Percentiles rank a stretch among this genome's conserved stretches.
Conservation (phyloP, 2,888 invertebrate species). For the Tipula helvola region DNA sequence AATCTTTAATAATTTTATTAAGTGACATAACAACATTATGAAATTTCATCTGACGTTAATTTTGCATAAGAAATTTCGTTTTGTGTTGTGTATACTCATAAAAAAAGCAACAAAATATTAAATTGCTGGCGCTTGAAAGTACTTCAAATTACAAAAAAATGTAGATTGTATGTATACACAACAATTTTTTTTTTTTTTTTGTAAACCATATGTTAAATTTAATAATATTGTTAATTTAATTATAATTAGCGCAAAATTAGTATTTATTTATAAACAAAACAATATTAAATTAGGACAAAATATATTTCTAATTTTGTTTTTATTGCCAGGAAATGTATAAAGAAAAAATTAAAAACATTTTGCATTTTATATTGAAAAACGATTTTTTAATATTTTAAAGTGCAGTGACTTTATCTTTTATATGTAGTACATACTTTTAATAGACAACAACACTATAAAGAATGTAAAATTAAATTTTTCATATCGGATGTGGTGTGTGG, state of each 20-base stretch:
- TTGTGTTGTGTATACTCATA: background rate
- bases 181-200: background rate
- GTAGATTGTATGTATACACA: background rate
- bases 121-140: constrained; percentile 4
- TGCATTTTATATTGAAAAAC: background rate
- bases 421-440: background rate
- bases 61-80: background rate
- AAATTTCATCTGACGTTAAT: background rate
- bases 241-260: background rate
- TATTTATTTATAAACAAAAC: background rate
- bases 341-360: background rate
- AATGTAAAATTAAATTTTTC: background rate
- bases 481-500: background rate
- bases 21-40: constrained; percentile 9
- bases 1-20: background rate
- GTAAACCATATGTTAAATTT: background rate
- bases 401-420: background rate
- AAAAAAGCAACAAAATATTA: background rate
- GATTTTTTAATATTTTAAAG: background rate
- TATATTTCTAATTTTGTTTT: background rate
- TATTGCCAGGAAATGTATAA: background rate
- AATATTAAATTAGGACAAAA: background rate
- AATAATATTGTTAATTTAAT: background rate
- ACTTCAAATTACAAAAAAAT: background rate
- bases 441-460: background rate